Evolutionary conservation across 37 sponge, comb jelly and placozoan species (phyloP), one percentile per base, ranked within the genome.

Genomic region (Bolinopsis microptera): DNA sequence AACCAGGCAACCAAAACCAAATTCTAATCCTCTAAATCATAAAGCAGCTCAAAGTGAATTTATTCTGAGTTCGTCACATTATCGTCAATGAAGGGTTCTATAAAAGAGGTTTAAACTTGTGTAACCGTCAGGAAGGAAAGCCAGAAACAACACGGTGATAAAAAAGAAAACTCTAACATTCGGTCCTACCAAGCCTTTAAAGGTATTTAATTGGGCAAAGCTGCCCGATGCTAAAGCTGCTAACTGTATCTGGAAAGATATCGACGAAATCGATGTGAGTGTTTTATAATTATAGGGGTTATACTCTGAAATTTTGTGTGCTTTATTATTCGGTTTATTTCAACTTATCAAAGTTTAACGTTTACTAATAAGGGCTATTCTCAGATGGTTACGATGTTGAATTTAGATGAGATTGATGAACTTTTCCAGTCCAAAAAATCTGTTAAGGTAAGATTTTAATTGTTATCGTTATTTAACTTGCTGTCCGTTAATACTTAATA

Each of bases 211-310:
- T 27, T 86, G 90, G 90, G 90, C 61, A 16, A 86, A 86, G 31
- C 35, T 86, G 41, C 90, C 90, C 90, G 90, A 86, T n/a, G 90
- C 90, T 16, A 86, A 86, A 39, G 90, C 90, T 22, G 90, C 90
- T 24, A 86, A 86, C 61, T 86, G 48, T n/a, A 86, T 86, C 24
- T 86, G 90, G 90, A 86, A 86, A 27, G 90, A 86, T n/a, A 48
- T 86, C 27, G 35, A 86, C 61, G 90, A 86, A 86, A 38, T 86
- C 16, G 90, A 86, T 40, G 48, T 86, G 26, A 86, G 90, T 41
- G 5, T 13, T 48, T 48, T 48, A 48, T n/a, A n/a, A n/a, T n/a
- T n/a, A n/a, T n/a, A n/a, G n/a, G n/a, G n/a, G n/a, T n/a, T n/a
- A n/a, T n/a, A n/a, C n/a, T n/a, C n/a, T n/a, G n/a, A n/a, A n/a